Percentiles rank a stretch among this genome's conserved stretches.
Evolutionary conservation across 2,888 invertebrate species (phyloP).

Genomic region (Saturnia pavonia): DNA sequence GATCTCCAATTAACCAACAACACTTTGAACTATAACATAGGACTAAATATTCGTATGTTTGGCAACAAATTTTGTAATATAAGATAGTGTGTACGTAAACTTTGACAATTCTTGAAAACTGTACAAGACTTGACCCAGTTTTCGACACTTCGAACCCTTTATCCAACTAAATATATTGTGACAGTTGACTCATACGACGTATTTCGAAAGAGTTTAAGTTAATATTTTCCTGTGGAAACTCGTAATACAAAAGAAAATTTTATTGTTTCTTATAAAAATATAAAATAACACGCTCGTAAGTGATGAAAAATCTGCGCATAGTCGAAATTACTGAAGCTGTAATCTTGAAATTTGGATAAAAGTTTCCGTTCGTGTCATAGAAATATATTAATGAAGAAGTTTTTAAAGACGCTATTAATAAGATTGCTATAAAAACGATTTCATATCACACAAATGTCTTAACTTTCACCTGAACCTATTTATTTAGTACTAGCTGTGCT

Average conservation of each 20-base stretch:
- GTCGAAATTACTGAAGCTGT: not conserved
- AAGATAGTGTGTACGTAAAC: not conserved
- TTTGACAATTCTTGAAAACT: not conserved
- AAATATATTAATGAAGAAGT: not conserved
- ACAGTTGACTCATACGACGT: not conserved
- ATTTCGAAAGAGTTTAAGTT: not conserved
- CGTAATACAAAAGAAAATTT: not conserved
- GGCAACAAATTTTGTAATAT: not conserved
- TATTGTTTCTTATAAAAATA: not conserved
- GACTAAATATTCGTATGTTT: not conserved
- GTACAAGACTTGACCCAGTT: not conserved
- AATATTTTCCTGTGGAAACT: not conserved
- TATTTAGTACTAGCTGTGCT: too few relatives aligned
- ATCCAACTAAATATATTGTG: not conserved
- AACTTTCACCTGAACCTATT: not conserved
- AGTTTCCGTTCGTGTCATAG: not conserved
- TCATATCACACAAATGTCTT: not conserved
- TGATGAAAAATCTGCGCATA: too few relatives aligned
- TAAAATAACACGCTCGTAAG: not conserved
- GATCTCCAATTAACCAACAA: not conserved
- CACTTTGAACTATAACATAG: not conserved
- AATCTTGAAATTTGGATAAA: not conserved
- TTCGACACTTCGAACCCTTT: not conserved
- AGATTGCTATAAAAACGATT: not conserved
- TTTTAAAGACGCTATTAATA: not conserved